phyloP scores from a whole-genome alignment of 2,888 invertebrate genomes.

The Biston betularia region DNA sequence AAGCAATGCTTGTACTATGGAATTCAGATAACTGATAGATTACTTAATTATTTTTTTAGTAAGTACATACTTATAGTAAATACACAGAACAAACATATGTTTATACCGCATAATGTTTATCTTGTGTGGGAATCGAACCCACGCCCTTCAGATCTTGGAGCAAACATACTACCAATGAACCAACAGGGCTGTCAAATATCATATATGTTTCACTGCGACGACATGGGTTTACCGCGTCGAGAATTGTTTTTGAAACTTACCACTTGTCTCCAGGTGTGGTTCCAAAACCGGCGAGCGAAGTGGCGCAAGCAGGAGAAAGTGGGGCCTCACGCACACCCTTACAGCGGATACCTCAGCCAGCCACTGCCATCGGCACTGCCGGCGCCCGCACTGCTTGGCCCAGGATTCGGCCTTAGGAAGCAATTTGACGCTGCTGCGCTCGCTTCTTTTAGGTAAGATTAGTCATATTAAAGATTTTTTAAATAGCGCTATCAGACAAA shows the following conservation, averaged over 20 bases:
- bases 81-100: too few relatives aligned
- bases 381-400: constrained; percentile 90
- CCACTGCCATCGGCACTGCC: constrained; percentile 89
- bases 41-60: too few relatives aligned
- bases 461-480: background rate
- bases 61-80: too few relatives aligned
- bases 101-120: too few relatives aligned
- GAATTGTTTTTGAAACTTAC: background rate
- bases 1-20: too few relatives aligned
- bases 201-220: too few relatives aligned
- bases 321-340: constrained; percentile 95
- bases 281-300: constrained; percentile 96
- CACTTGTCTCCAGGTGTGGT: constrained; percentile 91
- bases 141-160: too few relatives aligned
- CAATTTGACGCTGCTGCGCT: constrained; percentile 89
- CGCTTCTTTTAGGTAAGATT: constrained; percentile 89
- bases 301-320: constrained; percentile 98
- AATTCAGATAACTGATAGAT: too few relatives aligned
- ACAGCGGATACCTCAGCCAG: constrained; percentile 92
- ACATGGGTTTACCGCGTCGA: too few relatives aligned
- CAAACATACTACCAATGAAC: too few relatives aligned
- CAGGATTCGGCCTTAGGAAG: constrained; percentile 91
- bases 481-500: background rate
- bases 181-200: too few relatives aligned
- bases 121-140: too few relatives aligned